phyloP scores from a whole-genome alignment of 2,113 vertebrate species.

The Solea solea region DNA sequence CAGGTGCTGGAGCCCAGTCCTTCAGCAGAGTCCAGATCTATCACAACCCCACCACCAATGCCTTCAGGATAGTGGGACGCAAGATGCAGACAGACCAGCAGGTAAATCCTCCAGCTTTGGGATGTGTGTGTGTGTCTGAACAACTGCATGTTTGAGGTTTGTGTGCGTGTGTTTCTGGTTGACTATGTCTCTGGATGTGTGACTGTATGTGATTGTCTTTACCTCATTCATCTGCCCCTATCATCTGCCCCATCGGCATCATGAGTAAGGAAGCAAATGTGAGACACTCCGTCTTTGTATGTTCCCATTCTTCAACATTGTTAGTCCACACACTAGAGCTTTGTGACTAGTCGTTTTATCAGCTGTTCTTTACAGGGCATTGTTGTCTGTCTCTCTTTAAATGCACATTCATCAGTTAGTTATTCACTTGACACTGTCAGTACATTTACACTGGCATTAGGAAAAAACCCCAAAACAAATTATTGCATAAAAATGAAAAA shows the following conservation, averaged over 20 bases:
- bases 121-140: background rate
- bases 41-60: slow-evolving; percentile 86
- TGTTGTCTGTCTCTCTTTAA: background rate
- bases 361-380: background rate
- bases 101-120: slow-evolving; percentile 69
- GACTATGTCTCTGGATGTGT: background rate
- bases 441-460: too few relatives aligned
- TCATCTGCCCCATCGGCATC: slow-evolving; percentile 6
- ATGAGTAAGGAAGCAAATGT: slow-evolving; percentile 18
- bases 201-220: background rate
- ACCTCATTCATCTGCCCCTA: background rate
- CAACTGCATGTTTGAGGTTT: background rate
- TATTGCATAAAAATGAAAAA: too few relatives aligned
- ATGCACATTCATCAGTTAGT: background rate
- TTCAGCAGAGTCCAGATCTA: slow-evolving; percentile 93
- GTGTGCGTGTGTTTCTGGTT: background rate
- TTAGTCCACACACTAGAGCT: background rate
- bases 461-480: too few relatives aligned
- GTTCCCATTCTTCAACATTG: slow-evolving; percentile 8
- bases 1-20: slow-evolving; percentile 84
- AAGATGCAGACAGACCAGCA: slow-evolving; percentile 92
- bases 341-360: background rate
- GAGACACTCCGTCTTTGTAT: slow-evolving; percentile 21
- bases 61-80: slow-evolving; percentile 90
- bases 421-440: too few relatives aligned